These are phyloP conservation scores for Nebria salina DNA, from an alignment of 2,888 invertebrate genomes.

Conservation along the genomic window DNA sequence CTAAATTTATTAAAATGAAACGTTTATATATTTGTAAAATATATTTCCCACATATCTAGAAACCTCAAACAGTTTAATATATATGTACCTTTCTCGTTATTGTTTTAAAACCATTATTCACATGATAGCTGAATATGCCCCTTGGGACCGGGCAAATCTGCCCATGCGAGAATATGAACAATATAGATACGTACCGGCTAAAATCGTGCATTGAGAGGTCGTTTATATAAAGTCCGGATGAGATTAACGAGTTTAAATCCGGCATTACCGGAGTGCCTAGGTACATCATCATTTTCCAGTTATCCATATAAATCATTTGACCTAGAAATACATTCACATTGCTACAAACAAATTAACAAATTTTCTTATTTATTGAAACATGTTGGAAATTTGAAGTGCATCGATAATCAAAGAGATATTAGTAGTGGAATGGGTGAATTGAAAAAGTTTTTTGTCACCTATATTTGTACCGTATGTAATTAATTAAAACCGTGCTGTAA, in stretches of 20 bases:
- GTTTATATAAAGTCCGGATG: conserved; percentile 95
- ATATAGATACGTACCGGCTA: conserved; percentile 74
- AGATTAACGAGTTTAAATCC: conserved; percentile 90
- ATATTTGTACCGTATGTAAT: too few species aligned
- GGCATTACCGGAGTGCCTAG: conserved; percentile 97
- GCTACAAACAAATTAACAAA: background rate
- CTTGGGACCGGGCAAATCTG: too few species aligned
- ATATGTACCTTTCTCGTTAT: too few species aligned
- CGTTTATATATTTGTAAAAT: too few species aligned
- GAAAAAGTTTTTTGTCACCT: too few species aligned
- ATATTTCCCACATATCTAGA: too few species aligned
- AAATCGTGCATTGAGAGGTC: conserved; percentile 99
- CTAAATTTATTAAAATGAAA: too few species aligned
- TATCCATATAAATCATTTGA: conserved; percentile 99
- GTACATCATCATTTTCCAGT: conserved; percentile 98
- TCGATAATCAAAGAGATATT: background rate
- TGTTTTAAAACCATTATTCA: too few species aligned
- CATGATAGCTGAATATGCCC: too few species aligned
- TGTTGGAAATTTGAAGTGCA: background rate
- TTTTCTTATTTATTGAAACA: background rate
- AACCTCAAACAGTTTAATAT: too few species aligned
- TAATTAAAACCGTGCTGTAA: too few species aligned
- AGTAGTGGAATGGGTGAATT: too few species aligned
- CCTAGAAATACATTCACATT: conserved; percentile 66
- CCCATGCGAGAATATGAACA: background rate